phyloP scores from a whole-genome alignment of 2,797 vertebrate genomes.

The Lacerta viridis region DNA sequence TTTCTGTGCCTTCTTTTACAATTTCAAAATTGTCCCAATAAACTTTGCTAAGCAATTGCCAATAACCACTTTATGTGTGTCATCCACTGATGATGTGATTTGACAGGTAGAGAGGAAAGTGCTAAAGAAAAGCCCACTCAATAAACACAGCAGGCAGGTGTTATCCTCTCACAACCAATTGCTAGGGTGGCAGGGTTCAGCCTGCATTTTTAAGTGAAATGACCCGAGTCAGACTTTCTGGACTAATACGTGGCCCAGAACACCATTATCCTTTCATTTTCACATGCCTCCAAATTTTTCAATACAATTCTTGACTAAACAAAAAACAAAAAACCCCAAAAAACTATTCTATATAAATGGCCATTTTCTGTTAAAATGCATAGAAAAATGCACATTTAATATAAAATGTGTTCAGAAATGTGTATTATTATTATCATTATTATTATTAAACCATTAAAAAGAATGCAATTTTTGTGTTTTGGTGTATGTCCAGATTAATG shows the following conservation, averaged over 20 bases:
- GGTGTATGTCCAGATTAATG: neutral
- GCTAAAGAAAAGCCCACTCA: neutral
- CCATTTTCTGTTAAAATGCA: neutral
- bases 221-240: neutral
- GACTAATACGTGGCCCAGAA: neutral
- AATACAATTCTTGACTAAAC: no score
- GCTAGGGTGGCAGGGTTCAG: neutral
- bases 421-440: no score
- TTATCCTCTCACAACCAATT: neutral
- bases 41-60: neutral
- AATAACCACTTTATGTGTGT: neutral
- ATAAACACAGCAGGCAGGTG: neutral
- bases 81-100: neutral
- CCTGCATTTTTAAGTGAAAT: neutral
- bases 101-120: neutral
- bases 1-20: neutral
- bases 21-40: neutral
- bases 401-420: neutral
- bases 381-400: neutral
- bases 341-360: neutral
- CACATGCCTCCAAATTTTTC: no score
- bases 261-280: no score
- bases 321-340: neutral
- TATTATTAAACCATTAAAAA: no score
- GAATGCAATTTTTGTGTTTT: neutral